Evolutionary conservation across 37 sponge, comb jelly and placozoan genomes (phyloP).

Genomic region (Dysidea cf. avara): DNA sequence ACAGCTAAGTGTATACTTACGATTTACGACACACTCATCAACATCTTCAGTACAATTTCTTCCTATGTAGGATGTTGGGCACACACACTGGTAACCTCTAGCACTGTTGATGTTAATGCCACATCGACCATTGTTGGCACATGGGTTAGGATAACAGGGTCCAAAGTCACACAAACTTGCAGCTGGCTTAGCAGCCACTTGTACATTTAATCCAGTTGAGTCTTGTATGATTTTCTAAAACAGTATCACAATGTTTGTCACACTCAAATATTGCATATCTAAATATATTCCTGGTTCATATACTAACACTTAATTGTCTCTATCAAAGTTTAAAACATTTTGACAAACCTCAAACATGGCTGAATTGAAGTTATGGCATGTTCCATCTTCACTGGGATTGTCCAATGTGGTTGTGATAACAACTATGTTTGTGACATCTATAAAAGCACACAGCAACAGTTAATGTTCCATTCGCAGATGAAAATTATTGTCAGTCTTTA

Average conservation of each 20-base stretch:
- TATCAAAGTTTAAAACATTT: too few relatives aligned
- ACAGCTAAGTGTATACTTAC: not conserved
- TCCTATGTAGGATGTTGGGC: conserved; percentile 46
- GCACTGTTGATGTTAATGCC: not conserved
- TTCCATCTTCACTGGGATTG: not conserved
- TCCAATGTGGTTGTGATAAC: not conserved
- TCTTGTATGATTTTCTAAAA: not conserved
- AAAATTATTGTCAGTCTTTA: too few relatives aligned
- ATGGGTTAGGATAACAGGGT: conserved; percentile 67
- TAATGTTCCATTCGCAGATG: too few relatives aligned
- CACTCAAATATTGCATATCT: too few relatives aligned
- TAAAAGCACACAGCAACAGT: too few relatives aligned
- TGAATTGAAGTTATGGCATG: conserved; percentile 9
- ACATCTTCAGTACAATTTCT: conserved; percentile 41
- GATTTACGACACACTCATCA: conserved; percentile 35
- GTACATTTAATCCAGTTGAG: not conserved
- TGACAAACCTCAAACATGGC: not conserved
- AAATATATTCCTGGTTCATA: too few relatives aligned
- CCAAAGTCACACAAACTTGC: conserved; percentile 43
- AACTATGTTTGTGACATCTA: not conserved
- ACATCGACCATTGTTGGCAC: conserved; percentile 55
- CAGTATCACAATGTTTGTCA: too few relatives aligned
- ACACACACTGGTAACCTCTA: conserved; percentile 52
- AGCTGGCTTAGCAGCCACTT: not conserved
- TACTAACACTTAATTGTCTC: too few relatives aligned